Evolutionary conservation across 1,140 invertebrate genomes (phyloP).

Genomic region (Brachionus manjavacas): DNA sequence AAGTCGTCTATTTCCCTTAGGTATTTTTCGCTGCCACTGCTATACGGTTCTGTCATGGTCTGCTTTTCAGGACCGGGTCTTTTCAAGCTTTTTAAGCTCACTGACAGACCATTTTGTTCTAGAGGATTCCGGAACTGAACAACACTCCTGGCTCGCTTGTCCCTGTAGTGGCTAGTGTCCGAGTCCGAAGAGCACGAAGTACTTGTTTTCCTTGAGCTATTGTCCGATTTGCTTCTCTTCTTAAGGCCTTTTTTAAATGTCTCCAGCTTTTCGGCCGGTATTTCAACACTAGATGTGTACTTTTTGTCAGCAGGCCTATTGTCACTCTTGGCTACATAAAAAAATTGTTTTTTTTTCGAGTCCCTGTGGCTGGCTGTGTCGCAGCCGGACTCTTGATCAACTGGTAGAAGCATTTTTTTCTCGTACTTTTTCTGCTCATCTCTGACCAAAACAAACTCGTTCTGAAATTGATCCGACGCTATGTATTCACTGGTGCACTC

Average conservation of each 20-base stretch:
- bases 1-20: conserved; percentile 18
- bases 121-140: conserved; percentile 28
- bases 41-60: conserved; percentile 18
- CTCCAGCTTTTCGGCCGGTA: conserved; percentile 22
- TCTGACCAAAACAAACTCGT: neutral
- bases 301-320: neutral
- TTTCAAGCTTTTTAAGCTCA: conserved; percentile 38
- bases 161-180: neutral
- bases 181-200: neutral
- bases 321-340: neutral
- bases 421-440: conserved; percentile 19
- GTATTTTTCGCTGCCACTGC: neutral
- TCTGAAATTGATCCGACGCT: conserved; percentile 19
- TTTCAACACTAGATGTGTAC: conserved; percentile 38
- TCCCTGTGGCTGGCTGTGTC: neutral
- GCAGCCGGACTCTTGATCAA: neutral
- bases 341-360: neutral
- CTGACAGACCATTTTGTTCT: neutral
- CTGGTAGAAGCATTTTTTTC: neutral
- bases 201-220: conserved; percentile 10
- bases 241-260: conserved; percentile 21
- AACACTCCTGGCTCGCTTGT: conserved; percentile 18
- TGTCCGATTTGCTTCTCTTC: neutral
- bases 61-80: conserved; percentile 7
- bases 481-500: conserved; percentile 19